Percentiles rank a stretch among this genome's conserved stretches.
These are phyloP conservation scores for Sarcophaga caerulescens DNA, from an alignment of 2,888 invertebrate species.

Conservation along the genomic window DNA sequence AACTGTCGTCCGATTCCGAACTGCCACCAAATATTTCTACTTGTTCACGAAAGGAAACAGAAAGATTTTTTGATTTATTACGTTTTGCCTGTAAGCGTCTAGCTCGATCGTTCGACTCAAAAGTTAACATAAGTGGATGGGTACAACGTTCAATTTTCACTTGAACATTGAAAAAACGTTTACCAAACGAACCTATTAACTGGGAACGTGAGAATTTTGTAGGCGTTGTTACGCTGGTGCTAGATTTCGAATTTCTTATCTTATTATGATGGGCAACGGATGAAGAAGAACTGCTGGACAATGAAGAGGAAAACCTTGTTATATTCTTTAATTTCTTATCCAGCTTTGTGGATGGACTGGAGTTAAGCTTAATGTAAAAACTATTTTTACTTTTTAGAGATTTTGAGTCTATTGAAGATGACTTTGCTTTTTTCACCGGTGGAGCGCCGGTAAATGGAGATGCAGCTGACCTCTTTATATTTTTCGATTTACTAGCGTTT, in stretches of 20 bases:
- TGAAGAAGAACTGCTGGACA: conserved; percentile 14
- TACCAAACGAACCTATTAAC: conserved; percentile 68
- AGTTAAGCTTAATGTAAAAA: conserved; percentile 64
- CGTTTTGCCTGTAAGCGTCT: conserved; percentile 70
- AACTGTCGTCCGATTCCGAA: conserved; percentile 64
- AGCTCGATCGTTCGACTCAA: conserved; percentile 69
- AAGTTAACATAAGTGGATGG: conserved; percentile 70
- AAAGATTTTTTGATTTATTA: conserved; percentile 72
- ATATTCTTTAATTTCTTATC: conserved; percentile 47
- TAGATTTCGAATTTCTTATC: conserved; percentile 62
- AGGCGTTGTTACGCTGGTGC: conserved; percentile 55
- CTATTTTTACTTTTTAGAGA: conserved; percentile 48
- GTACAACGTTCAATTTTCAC: conserved; percentile 69
- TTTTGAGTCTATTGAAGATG: background rate
- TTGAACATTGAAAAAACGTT: conserved; percentile 68
- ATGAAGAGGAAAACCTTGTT: background rate
- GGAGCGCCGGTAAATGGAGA: conserved; percentile 9
- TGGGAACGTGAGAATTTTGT: conserved; percentile 70
- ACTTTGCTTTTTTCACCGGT: conserved; percentile 56
- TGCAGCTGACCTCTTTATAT: conserved; percentile 21
- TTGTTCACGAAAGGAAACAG: conserved; percentile 76
- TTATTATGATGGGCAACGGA: conserved; percentile 59
- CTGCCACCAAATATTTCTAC: conserved; percentile 76
- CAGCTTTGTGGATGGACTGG: conserved; percentile 37
- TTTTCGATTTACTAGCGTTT: conserved; percentile 17